Percentiles rank a stretch among this genome's conserved stretches.
phyloP scores from a whole-genome alignment of 1,140 invertebrate species.

The Dufourea novaeangliae region DNA sequence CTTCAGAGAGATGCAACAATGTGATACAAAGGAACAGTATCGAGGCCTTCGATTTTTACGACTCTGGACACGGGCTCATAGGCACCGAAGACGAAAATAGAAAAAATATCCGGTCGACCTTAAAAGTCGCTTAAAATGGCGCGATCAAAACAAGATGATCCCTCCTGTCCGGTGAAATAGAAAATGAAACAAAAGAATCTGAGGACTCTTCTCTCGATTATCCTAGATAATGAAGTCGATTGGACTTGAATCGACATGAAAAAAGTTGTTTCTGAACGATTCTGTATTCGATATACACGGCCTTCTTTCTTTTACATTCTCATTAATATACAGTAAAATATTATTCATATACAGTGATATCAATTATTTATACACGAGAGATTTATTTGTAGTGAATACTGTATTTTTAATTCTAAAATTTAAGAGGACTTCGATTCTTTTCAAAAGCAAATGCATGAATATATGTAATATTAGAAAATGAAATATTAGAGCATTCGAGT shows the following conservation, averaged over 20 bases:
- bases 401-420: too few relatives aligned
- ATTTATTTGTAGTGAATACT: too few relatives aligned
- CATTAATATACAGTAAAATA: not conserved
- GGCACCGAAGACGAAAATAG: not conserved
- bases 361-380: too few relatives aligned
- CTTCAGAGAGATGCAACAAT: not conserved
- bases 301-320: not conserved
- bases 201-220: not conserved
- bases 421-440: too few relatives aligned
- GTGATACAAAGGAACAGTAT: conserved; percentile 1
- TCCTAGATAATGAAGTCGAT: not conserved
- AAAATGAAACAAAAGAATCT: not conserved
- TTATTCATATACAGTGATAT: too few relatives aligned
- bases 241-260: not conserved
- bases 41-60: conserved; percentile 29
- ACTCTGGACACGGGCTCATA: not conserved
- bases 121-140: not conserved
- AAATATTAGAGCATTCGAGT: too few relatives aligned
- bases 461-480: too few relatives aligned
- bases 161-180: not conserved
- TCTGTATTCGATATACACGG: not conserved
- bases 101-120: not conserved
- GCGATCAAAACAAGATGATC: not conserved
- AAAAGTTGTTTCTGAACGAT: not conserved
- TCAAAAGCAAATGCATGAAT: too few relatives aligned